phyloP scores from a whole-genome alignment of 2,888 invertebrate species.

The Hecatera dysodea region DNA sequence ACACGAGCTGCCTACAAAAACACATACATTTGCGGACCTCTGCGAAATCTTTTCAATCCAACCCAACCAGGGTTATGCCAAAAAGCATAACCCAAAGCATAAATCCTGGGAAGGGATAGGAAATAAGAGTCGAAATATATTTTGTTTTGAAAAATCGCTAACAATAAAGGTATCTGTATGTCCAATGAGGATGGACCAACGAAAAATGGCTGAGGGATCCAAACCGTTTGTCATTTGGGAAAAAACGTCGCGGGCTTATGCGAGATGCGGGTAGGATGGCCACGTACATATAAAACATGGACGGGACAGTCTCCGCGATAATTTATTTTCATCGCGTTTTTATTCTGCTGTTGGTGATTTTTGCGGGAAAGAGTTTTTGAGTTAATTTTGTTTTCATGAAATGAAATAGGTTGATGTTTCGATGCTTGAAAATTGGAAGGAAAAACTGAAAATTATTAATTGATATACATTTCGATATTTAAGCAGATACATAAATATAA shows the following conservation, averaged over 20 bases:
- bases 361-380: conserved; percentile 26
- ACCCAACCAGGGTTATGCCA: conserved; percentile 43
- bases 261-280: conserved; percentile 56
- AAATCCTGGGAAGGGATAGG: conserved; percentile 71
- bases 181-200: conserved; percentile 68
- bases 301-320: conserved; percentile 41
- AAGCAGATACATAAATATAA: no score
- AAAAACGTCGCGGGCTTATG: conserved; percentile 68
- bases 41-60: conserved; percentile 52
- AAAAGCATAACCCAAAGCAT: conserved; percentile 67
- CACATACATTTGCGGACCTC: conserved; percentile 46
- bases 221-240: conserved; percentile 79
- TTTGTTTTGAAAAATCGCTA: conserved; percentile 83
- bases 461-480: no score
- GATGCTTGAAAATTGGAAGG: no score
- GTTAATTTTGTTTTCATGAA: conserved; percentile 19
- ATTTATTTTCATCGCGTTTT: conserved; percentile 53
- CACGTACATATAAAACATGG: conserved; percentile 47
- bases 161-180: conserved; percentile 81
- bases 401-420: conserved; percentile 15
- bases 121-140: conserved; percentile 79
- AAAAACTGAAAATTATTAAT: no score
- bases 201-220: conserved; percentile 79
- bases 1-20: conserved; percentile 48
- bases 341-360: conserved; percentile 49